A percentile compares a stretch with the other conserved stretches of the same genome.
These are phyloP conservation scores for Drosophila parabipectinata DNA, from an alignment of 1,140 invertebrate genomes.

Conservation along the genomic window DNA sequence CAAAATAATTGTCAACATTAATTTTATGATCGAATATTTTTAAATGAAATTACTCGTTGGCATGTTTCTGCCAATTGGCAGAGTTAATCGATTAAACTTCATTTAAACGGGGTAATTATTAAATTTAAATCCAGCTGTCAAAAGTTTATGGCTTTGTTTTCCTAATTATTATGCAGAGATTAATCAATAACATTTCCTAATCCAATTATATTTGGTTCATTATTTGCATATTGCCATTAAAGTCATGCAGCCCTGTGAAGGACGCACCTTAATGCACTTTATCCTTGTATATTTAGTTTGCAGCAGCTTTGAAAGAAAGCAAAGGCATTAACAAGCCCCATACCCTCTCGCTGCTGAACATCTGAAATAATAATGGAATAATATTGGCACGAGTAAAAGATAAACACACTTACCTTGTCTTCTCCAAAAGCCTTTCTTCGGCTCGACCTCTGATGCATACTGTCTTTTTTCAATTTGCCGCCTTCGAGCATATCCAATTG, in stretches of 20 bases:
- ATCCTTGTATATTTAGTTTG: background rate
- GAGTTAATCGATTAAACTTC: background rate
- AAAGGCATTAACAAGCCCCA: background rate
- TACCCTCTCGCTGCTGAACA: background rate
- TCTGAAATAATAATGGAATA: slow-evolving; percentile 29
- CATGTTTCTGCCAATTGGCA: background rate
- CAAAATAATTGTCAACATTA: slow-evolving; percentile 29
- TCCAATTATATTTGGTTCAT: background rate
- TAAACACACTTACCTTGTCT: slow-evolving; percentile 41
- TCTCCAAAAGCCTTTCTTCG: slow-evolving; percentile 30
- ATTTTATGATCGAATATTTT: slow-evolving; percentile 13
- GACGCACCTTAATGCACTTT: background rate
- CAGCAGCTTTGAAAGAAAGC: background rate
- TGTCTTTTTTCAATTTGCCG: slow-evolving; percentile 39
- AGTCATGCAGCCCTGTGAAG: background rate
- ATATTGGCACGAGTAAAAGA: slow-evolving; percentile 35
- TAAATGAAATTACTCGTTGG: slow-evolving; percentile 16
- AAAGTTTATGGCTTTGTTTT: background rate
- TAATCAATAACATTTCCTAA: background rate
- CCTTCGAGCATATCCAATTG: slow-evolving; percentile 33
- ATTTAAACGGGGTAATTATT: background rate
- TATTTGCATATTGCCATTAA: background rate
- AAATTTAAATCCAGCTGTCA: slow-evolving; percentile 2
- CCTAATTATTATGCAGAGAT: slow-evolving; percentile 1
- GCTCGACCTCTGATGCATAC: slow-evolving; percentile 3